These are phyloP conservation scores for Euwallacea fornicatus DNA, from an alignment of 1,140 invertebrate species.

Conservation along the genomic window DNA sequence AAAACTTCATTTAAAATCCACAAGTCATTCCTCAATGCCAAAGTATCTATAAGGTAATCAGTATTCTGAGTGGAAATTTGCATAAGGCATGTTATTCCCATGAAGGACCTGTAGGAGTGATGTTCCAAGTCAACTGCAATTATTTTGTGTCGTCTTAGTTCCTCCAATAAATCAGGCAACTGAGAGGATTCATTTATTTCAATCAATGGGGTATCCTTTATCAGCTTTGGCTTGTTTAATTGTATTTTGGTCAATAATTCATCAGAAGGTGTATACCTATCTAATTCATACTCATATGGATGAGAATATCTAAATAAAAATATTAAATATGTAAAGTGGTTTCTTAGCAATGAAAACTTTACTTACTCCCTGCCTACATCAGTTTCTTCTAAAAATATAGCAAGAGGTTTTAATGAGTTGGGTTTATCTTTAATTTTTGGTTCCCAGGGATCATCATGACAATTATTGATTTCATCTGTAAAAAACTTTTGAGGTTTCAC, in stretches of 20 bases:
- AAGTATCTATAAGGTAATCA: constrained; percentile 92
- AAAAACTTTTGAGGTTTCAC: constrained; percentile 83
- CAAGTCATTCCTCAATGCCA: constrained; percentile 80
- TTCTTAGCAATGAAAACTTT: constrained; percentile 25
- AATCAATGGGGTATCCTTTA: constrained; percentile 68
- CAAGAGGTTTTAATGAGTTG: constrained; percentile 81
- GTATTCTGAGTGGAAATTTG: constrained; percentile 87
- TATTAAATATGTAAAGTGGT: not conserved
- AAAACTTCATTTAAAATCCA: constrained; percentile 88
- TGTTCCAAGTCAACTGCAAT: constrained; percentile 90
- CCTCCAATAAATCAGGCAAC: constrained; percentile 66
- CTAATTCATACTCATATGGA: constrained; percentile 88
- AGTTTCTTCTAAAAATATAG: constrained; percentile 68
- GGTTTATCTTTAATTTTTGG: constrained; percentile 87
- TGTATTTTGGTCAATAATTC: constrained; percentile 55
- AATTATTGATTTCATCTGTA: constrained; percentile 85
- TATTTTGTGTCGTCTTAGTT: constrained; percentile 67
- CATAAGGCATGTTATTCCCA: constrained; percentile 88
- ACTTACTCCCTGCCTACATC: constrained; percentile 55
- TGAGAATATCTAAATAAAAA: constrained; percentile 67
- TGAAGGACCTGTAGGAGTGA: constrained; percentile 81
- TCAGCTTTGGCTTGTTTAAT: constrained; percentile 52
- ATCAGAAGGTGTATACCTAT: constrained; percentile 63
- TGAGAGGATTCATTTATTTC: constrained; percentile 69
- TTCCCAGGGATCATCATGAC: constrained; percentile 70